A percentile compares a stretch with the other conserved stretches of the same genome.
phyloP scores from a whole-genome alignment of 2,888 invertebrate species.

The Diadromus collaris region DNA sequence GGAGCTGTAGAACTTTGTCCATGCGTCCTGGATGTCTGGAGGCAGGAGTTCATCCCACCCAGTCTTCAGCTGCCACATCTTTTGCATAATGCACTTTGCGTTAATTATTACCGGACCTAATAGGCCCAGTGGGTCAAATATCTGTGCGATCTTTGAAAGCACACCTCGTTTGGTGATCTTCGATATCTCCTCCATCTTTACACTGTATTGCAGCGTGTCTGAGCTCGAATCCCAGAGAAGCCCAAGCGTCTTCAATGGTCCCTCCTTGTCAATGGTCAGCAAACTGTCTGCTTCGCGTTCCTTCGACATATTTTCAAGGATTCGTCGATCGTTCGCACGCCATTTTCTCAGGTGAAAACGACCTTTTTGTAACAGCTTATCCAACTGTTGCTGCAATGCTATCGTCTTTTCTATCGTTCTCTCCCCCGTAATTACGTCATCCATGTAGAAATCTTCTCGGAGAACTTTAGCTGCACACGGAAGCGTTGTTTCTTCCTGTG shows the following conservation, averaged over 20 bases:
- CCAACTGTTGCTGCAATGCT: slow-evolving; percentile 29
- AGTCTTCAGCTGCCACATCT: slow-evolving; percentile 57
- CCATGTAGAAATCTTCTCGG: slow-evolving; percentile 67
- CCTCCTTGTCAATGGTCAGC: slow-evolving; percentile 26
- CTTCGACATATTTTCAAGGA: slow-evolving; percentile 2
- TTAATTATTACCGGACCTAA: slow-evolving; percentile 63
- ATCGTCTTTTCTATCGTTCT: slow-evolving; percentile 37
- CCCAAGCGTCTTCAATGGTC: slow-evolving; percentile 32
- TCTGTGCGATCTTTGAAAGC: slow-evolving; percentile 58
- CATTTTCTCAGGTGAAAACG: slow-evolving; percentile 60
- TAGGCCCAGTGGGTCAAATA: slow-evolving; percentile 66
- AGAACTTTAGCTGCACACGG: slow-evolving; percentile 58
- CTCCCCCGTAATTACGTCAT: slow-evolving; percentile 66
- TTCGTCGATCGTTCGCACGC: slow-evolving; percentile 50
- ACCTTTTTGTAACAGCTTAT: slow-evolving; percentile 14
- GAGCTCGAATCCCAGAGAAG: slow-evolving; percentile 45
- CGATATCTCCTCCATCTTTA: slow-evolving; percentile 8
- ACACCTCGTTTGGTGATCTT: slow-evolving; percentile 58
- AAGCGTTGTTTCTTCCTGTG: slow-evolving; percentile 55
- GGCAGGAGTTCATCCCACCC: slow-evolving; percentile 64
- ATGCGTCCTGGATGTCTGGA: slow-evolving; percentile 6
- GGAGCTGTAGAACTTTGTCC: slow-evolving; percentile 12
- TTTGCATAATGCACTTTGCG: slow-evolving; percentile 59
- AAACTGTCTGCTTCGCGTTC: slow-evolving; percentile 2
- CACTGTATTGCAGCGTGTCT: slow-evolving; percentile 44